A percentile compares a stretch with the other conserved stretches of the same genome.
phyloP scores from a whole-genome alignment of 2,113 vertebrate species.

The Capreolus pygargus region DNA sequence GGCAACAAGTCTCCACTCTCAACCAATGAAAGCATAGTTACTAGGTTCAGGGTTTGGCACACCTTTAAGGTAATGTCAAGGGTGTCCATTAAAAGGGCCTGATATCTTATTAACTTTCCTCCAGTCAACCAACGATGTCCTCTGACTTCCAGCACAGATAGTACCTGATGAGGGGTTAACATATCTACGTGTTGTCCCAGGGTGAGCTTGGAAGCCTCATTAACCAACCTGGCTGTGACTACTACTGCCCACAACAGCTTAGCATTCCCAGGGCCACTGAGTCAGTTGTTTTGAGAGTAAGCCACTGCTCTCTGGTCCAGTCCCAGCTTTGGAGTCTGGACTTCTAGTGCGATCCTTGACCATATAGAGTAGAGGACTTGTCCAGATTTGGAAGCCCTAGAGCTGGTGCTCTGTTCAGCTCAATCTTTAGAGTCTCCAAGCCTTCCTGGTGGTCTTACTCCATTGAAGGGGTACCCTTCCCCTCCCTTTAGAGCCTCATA shows the following conservation, averaged over 20 bases:
- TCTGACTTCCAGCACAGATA: neutral
- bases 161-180: neutral
- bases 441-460: neutral
- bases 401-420: neutral
- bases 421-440: neutral
- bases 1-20: neutral
- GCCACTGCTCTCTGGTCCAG: neutral
- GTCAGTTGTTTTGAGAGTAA: neutral
- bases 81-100: neutral
- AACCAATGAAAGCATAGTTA: neutral
- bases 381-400: neutral
- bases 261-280: neutral
- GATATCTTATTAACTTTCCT: neutral
- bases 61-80: neutral
- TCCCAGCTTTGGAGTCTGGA: neutral
- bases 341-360: neutral
- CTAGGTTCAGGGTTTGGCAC: neutral
- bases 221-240: neutral
- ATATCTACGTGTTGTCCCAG: neutral
- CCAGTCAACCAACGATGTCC: neutral
- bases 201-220: neutral
- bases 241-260: neutral
- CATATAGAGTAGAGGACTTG: neutral
- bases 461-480: neutral
- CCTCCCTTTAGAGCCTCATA: neutral